A percentile compares a stretch with the other conserved stretches of the same genome.
phyloP scores from a whole-genome alignment of 2,797 vertebrate species.

The Sparidentex hasta region DNA sequence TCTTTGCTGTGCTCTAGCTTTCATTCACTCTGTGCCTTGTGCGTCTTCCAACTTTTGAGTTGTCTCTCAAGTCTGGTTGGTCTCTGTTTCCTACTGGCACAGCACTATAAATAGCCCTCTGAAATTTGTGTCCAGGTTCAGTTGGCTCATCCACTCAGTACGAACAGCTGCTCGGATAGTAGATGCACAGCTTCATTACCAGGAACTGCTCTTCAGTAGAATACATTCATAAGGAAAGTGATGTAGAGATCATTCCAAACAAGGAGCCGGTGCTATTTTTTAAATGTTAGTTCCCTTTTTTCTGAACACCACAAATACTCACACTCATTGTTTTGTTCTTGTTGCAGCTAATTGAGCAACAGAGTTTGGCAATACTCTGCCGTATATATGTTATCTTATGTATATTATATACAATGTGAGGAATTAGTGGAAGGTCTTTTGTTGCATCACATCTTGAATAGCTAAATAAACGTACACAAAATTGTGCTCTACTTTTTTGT shows the following conservation, averaged over 20 bases:
- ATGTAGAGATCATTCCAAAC: constrained; percentile 6
- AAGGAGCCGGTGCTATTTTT: constrained; percentile 4
- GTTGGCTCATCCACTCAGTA: constrained; percentile 67
- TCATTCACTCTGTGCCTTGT: constrained; percentile 11
- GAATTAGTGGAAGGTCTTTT: not conserved
- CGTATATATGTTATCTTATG: no score
- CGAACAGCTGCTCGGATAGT: constrained; percentile 71
- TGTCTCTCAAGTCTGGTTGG: constrained; percentile 34
- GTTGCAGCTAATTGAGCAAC: not conserved
- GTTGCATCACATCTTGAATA: not conserved
- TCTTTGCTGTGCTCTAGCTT: not conserved
- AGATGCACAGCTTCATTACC: constrained; percentile 56
- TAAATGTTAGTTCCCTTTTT: not conserved
- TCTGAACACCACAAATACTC: not conserved
- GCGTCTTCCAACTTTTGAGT: constrained; percentile 34
- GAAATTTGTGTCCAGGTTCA: constrained; percentile 74
- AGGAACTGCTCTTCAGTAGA: constrained; percentile 32
- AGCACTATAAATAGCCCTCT: constrained; percentile 79
- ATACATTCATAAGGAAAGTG: constrained; percentile 6
- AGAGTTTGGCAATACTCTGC: not conserved
- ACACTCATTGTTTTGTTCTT: not conserved
- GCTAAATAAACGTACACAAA: not conserved
- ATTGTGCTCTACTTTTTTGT: not conserved
- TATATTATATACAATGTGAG: no score
- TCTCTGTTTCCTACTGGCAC: constrained; percentile 49